phyloP scores from a whole-genome alignment of 2,113 vertebrate species.

The Nicator chloris region DNA sequence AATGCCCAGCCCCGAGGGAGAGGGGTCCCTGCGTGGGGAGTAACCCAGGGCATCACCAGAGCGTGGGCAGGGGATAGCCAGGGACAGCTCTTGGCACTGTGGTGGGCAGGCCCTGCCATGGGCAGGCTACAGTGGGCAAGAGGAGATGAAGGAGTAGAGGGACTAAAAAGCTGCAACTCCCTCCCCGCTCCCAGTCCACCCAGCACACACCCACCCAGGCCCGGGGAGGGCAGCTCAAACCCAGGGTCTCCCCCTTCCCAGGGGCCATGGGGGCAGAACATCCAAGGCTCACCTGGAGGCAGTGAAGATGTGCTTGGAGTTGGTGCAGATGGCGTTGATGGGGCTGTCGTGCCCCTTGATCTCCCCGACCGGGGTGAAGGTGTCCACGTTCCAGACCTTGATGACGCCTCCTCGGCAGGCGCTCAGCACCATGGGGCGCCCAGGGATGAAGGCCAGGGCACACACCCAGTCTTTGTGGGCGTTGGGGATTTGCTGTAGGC shows the following conservation, averaged over 20 bases:
- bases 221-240: not conserved
- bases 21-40: not conserved
- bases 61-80: not conserved
- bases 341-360: slow-evolving; percentile 94
- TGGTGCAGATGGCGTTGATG: slow-evolving; percentile 96
- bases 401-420: slow-evolving; percentile 90
- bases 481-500: slow-evolving; percentile 91
- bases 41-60: not conserved
- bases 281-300: slow-evolving; percentile 85
- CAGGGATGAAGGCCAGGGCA: slow-evolving; percentile 89
- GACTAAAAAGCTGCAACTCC: not conserved
- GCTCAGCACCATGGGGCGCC: slow-evolving; percentile 91
- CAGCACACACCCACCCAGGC: not conserved
- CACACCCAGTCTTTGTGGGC: slow-evolving; percentile 99
- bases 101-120: not conserved
- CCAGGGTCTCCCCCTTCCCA: not conserved
- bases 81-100: not conserved
- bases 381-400: slow-evolving; percentile 97
- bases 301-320: slow-evolving; percentile 92
- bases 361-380: slow-evolving; percentile 91
- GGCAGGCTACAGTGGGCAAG: not conserved
- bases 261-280: not conserved
- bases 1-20: not conserved
- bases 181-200: not conserved
- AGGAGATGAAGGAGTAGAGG: not conserved